A percentile compares a stretch with the other conserved stretches of the same genome.
These are phyloP conservation scores for Plecotus auritus DNA, from an alignment of 2,113 vertebrate species.

Conservation along the genomic window DNA sequence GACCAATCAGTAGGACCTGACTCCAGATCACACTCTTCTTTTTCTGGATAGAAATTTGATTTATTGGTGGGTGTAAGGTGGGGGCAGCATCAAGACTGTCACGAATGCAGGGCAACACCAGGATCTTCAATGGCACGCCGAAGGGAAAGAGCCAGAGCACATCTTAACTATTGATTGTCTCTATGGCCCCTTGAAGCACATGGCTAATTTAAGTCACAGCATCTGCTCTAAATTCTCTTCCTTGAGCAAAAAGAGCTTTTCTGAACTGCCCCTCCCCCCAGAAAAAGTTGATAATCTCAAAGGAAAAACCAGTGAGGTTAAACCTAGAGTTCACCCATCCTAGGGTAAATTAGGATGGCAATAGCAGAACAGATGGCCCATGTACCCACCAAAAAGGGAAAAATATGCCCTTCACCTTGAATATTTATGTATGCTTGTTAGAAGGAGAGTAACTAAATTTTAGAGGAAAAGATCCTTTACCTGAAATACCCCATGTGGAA, in stretches of 20 bases:
- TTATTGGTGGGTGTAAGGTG: no score
- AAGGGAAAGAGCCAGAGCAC: no score
- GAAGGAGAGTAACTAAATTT: not conserved
- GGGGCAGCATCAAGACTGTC: no score
- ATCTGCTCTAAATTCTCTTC: not conserved
- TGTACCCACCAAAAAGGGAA: fast-evolving
- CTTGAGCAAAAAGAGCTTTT: not conserved
- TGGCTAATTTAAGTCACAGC: not conserved
- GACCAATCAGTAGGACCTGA: not conserved
- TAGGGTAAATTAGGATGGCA: not conserved
- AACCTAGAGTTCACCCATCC: not conserved
- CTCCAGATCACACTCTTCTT: not conserved
- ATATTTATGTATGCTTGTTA: not conserved
- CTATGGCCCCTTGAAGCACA: not conserved
- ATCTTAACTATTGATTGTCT: not conserved
- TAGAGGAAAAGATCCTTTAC: constrained; percentile 76
- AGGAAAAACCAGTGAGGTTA: not conserved
- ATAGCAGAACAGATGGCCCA: not conserved
- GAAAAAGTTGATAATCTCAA: not conserved
- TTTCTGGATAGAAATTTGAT: no score
- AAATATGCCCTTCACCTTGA: not conserved
- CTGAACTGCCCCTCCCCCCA: not conserved
- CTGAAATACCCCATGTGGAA: constrained; percentile 98
- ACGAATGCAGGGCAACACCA: no score
- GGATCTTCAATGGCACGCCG: no score